Conservation (phyloP, 2,113 vertebrate genomes). For the Actinemys pallida region DNA sequence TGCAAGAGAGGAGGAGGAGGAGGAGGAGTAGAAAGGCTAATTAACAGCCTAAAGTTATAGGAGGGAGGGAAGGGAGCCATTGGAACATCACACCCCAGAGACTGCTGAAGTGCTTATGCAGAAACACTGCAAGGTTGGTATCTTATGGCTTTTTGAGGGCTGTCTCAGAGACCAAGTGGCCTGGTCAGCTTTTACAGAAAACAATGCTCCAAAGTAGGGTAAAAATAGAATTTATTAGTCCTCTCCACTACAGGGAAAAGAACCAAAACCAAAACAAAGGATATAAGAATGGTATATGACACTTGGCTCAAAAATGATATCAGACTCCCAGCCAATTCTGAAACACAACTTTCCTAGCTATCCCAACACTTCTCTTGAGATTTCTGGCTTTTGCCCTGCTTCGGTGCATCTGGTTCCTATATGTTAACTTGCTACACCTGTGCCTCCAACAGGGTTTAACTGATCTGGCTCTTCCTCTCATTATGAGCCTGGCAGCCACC, state of each 20-base stretch:
- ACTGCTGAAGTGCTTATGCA: background rate
- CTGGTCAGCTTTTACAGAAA: background rate
- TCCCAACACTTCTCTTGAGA: background rate
- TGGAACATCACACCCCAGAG: background rate
- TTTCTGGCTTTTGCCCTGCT: background rate
- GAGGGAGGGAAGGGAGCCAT: background rate
- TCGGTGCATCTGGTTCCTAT: background rate
- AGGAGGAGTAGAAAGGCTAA: background rate
- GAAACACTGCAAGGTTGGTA: background rate
- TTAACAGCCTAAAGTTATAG: background rate
- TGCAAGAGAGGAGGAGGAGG: background rate
- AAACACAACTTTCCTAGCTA: rapidly evolving
- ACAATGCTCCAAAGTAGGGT: background rate
- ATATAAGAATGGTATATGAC: background rate
- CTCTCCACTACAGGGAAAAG: background rate
- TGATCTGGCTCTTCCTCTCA: background rate
- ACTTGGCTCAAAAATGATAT: background rate
- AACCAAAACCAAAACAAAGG: background rate
- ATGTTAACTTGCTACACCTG: background rate
- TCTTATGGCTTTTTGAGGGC: background rate
- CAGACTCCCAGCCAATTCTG: background rate
- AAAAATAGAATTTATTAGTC: background rate
- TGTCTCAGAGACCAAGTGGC: background rate
- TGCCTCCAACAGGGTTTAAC: background rate
- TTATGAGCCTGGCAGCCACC: background rate